Percentiles rank a stretch among this genome's conserved stretches.
phyloP scores from a whole-genome alignment of 1,140 invertebrate genomes.

The Idris sp. region DNA sequence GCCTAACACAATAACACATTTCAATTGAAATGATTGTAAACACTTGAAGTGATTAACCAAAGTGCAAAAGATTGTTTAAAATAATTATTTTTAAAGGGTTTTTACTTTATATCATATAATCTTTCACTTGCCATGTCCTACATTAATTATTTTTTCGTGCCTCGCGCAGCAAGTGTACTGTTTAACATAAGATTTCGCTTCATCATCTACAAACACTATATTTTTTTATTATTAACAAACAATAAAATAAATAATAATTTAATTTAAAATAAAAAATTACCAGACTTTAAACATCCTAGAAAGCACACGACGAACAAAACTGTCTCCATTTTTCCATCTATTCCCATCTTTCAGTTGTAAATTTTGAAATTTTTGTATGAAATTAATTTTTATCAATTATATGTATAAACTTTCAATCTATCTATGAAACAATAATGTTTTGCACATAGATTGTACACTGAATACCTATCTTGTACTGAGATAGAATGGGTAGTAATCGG shows the following conservation, averaged over 20 bases:
- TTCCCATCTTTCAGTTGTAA: no score
- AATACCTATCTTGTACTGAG: constrained; percentile 30
- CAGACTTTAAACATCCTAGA: constrained; percentile 20
- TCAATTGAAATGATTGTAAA: no score
- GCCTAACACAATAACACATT: constrained; percentile 48
- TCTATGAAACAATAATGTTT: constrained; percentile 13
- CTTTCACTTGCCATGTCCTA: constrained; percentile 70
- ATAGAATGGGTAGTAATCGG: constrained; percentile 39
- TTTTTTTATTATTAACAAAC: no score
- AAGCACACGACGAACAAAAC: constrained; percentile 25
- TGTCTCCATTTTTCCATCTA: no score
- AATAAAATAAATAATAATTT: no score
- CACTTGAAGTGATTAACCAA: no score
- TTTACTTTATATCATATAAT: constrained; percentile 26
- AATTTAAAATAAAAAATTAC: background rate
- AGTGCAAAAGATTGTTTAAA: no score
- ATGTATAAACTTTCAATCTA: background rate
- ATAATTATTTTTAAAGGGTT: no score
- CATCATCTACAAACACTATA: constrained; percentile 48
- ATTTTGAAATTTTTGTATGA: no score
- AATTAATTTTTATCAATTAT: no score
- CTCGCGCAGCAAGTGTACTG: constrained; percentile 70
- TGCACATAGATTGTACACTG: constrained; percentile 16
- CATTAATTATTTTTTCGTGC: constrained; percentile 70
- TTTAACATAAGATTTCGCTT: constrained; percentile 40